Evolutionary conservation across 2,888 invertebrate species (phyloP).

Genomic region (Tetranychus truncatus): DNA sequence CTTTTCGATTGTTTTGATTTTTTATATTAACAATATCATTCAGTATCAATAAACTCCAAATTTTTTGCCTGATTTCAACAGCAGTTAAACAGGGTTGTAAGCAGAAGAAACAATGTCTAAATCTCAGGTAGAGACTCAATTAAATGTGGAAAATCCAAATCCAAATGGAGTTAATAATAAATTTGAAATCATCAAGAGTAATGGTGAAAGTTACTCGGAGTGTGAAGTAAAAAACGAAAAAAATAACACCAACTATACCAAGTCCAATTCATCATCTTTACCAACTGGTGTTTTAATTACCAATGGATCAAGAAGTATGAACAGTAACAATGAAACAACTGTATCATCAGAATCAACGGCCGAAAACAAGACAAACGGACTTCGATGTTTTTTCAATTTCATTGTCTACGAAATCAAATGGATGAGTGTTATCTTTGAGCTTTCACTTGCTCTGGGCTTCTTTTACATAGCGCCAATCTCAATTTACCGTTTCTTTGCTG

Average conservation of each 20-base stretch:
- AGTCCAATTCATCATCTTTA: background rate
- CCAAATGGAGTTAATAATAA: too few species aligned
- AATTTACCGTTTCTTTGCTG: constrained; percentile 3
- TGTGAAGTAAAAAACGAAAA: too few species aligned
- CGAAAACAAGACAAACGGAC: background rate
- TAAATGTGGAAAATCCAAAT: too few species aligned
- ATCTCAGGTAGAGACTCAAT: too few species aligned
- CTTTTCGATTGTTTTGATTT: too few species aligned
- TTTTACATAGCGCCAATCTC: background rate
- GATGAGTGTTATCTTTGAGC: background rate
- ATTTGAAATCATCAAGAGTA: too few species aligned
- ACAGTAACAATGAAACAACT: background rate
- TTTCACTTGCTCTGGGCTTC: background rate
- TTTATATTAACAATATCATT: too few species aligned
- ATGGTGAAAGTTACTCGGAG: too few species aligned
- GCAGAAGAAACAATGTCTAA: too few species aligned
- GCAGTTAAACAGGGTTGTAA: too few species aligned
- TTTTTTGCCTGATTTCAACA: too few species aligned
- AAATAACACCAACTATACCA: background rate
- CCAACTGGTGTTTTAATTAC: background rate
- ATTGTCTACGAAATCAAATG: background rate
- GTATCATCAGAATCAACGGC: background rate
- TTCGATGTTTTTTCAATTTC: background rate
- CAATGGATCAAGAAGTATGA: background rate
- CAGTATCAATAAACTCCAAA: too few species aligned